These are phyloP conservation scores for Caenorhabditis uteleia DNA, from an alignment of 2,888 invertebrate genomes.

Conservation along the genomic window DNA sequence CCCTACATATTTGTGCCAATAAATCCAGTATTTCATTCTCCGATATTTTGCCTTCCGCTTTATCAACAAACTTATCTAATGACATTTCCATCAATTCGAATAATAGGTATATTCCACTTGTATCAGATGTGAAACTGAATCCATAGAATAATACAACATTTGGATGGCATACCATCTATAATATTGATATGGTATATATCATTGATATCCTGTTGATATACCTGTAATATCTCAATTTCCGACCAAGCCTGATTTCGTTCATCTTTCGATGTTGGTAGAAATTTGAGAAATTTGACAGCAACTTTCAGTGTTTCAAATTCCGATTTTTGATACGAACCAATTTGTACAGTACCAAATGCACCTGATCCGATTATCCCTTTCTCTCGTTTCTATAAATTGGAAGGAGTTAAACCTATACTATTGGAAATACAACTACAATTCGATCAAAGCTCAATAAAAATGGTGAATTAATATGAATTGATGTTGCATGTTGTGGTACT, in stretches of 20 bases:
- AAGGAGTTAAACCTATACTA: not conserved
- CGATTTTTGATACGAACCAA: constrained; percentile 8
- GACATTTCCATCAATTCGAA: constrained; percentile 46
- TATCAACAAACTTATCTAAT: constrained; percentile 41
- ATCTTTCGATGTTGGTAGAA: constrained; percentile 15
- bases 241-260: constrained; percentile 25
- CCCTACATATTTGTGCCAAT: constrained; percentile 47
- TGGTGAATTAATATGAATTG: constrained; percentile 15
- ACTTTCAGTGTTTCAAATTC: constrained; percentile 11
- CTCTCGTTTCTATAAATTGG: constrained; percentile 1
- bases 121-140: constrained; percentile 15
- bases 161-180: constrained; percentile 43
- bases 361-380: constrained; percentile 25
- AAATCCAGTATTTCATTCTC: constrained; percentile 43
- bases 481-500: constrained; percentile 18
- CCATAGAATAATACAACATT: constrained; percentile 46
- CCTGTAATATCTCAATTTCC: constrained; percentile 45
- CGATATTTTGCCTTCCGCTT: constrained; percentile 19
- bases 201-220: too few relatives aligned
- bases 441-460: constrained; percentile 16
- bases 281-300: constrained; percentile 36
- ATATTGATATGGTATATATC: not conserved
- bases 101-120: constrained; percentile 19
- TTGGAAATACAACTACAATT: not conserved
- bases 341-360: constrained; percentile 41